Evolutionary conservation across 2,888 invertebrate genomes (phyloP).

Genomic region (Amiota communis): DNA sequence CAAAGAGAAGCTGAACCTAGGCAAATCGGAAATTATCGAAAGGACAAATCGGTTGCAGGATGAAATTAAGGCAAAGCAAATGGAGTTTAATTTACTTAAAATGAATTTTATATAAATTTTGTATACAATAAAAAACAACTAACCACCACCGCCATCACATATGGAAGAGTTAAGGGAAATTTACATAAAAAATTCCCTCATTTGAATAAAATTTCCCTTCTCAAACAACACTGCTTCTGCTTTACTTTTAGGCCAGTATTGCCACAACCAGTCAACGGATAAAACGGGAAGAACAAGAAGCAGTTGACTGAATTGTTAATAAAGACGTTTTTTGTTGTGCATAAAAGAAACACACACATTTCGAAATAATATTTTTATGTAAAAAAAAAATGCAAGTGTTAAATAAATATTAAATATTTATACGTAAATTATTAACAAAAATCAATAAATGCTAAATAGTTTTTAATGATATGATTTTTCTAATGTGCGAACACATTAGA

Average conservation of each 20-base stretch:
- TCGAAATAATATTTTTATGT: background rate
- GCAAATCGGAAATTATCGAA: constrained; percentile 61
- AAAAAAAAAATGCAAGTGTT: constrained; percentile 1
- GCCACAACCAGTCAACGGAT: background rate
- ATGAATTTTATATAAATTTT: background rate
- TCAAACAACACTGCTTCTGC: background rate
- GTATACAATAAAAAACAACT: background rate
- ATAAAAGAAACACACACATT: background rate
- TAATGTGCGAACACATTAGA: constrained; percentile 43
- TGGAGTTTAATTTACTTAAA: constrained; percentile 29
- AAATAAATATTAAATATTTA: background rate
- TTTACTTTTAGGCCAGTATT: constrained; percentile 1
- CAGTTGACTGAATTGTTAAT: constrained; percentile 9
- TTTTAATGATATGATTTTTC: background rate
- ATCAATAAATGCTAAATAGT: background rate
- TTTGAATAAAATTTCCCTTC: background rate
- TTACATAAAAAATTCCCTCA: background rate
- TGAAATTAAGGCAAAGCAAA: constrained; percentile 58
- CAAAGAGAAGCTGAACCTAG: constrained; percentile 58
- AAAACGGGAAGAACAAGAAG: background rate
- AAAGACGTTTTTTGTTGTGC: background rate
- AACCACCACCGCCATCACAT: too few relatives aligned
- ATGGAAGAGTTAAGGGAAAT: background rate
- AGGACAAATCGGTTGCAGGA: constrained; percentile 58
- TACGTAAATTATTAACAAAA: background rate